A percentile compares a stretch with the other conserved stretches of the same genome.
These are phyloP conservation scores for Oophaga pumilio DNA, from an alignment of 2,113 vertebrate genomes.

Conservation along the genomic window DNA sequence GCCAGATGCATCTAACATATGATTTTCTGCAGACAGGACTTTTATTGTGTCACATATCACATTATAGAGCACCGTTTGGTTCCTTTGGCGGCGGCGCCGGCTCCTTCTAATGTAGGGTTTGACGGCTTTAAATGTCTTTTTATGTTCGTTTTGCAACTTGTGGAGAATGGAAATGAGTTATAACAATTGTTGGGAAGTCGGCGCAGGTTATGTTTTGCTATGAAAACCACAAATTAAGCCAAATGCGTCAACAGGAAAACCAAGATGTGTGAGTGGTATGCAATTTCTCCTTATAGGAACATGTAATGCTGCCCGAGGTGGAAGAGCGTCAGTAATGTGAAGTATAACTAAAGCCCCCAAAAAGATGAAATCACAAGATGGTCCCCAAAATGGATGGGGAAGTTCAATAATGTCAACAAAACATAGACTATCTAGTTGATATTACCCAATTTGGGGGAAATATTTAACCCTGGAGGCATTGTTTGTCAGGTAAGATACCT, in stretches of 20 bases:
- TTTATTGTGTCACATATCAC: conserved; percentile 34
- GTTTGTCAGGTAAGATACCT: no score
- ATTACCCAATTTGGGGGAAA: neutral
- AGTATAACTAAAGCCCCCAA: neutral
- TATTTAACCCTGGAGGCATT: no score
- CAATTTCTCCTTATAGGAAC: neutral
- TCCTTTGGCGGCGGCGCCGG: neutral
- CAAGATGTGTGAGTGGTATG: neutral
- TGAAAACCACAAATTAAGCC: neutral
- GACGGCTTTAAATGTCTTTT: conserved; percentile 27
- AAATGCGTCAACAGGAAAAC: neutral
- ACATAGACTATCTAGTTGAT: neutral
- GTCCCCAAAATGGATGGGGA: neutral
- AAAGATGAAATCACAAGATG: neutral
- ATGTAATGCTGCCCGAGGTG: neutral
- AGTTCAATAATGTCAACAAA: neutral
- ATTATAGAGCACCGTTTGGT: conserved; percentile 17
- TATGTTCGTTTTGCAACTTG: neutral
- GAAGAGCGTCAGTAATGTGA: neutral
- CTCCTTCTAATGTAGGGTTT: neutral
- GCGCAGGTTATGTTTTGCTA: neutral
- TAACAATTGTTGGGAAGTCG: neutral
- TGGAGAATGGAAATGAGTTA: neutral
- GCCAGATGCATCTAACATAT: conserved; percentile 50
- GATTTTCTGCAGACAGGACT: conserved; percentile 45